phyloP scores from a whole-genome alignment of 2,888 invertebrate species.

The Monopis laevigella region DNA sequence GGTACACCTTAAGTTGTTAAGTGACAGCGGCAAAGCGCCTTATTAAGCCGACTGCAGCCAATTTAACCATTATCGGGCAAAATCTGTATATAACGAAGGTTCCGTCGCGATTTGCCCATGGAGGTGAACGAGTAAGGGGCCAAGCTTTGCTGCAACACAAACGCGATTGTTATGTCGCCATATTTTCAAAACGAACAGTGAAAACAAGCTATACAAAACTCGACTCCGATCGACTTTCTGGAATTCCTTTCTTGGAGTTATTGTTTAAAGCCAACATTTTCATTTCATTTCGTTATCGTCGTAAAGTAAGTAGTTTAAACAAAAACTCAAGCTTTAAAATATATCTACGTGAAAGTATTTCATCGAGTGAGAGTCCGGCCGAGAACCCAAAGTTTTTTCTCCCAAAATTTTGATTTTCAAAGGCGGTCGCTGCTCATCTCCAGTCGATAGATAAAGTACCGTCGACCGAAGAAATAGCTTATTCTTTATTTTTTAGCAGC shows the following conservation, averaged over 20 bases:
- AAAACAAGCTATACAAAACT: slow-evolving; percentile 1
- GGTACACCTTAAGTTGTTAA: slow-evolving; percentile 24
- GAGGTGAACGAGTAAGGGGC: background rate
- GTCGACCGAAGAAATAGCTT: slow-evolving; percentile 46
- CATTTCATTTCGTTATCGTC: too few relatives aligned
- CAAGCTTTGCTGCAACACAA: background rate
- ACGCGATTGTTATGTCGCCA: slow-evolving; percentile 10
- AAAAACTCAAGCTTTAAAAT: too few relatives aligned
- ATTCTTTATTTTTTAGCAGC: slow-evolving; percentile 52
- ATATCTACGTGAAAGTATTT: slow-evolving; percentile 41
- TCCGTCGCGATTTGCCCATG: slow-evolving; percentile 39
- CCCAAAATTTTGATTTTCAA: slow-evolving; percentile 31
- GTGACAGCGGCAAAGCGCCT: slow-evolving; percentile 26
- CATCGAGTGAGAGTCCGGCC: slow-evolving; percentile 26
- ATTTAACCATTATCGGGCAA: slow-evolving; percentile 50
- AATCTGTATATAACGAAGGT: slow-evolving; percentile 34
- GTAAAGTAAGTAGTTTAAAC: background rate
- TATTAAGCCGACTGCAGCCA: slow-evolving; percentile 40
- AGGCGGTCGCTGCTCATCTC: background rate
- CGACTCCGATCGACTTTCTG: slow-evolving; percentile 3
- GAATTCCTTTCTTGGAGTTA: too few relatives aligned
- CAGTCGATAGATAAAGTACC: slow-evolving; percentile 44
- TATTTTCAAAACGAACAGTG: slow-evolving; percentile 5
- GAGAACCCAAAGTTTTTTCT: slow-evolving; percentile 27
- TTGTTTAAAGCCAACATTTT: too few relatives aligned